Percentiles rank a stretch among this genome's conserved stretches.
Evolutionary conservation across 2,797 vertebrate species (phyloP).

Genomic region (Acrossocheilus fasciatus): DNA sequence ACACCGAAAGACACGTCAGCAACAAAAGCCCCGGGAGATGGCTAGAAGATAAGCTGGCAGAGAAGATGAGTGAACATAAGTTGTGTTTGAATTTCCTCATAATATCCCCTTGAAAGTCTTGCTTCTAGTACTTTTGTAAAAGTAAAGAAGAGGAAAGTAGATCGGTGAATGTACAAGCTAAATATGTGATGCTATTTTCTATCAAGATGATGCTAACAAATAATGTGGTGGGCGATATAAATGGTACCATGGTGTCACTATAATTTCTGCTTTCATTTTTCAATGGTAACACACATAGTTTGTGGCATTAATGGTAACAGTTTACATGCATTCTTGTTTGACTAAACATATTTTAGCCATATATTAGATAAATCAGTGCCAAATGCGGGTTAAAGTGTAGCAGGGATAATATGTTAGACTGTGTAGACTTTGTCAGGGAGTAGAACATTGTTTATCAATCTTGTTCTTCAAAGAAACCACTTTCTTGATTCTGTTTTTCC

Average conservation of each 20-base stretch:
- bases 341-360: background rate
- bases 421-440: background rate
- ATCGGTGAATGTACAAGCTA: background rate
- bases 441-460: background rate
- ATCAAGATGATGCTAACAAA: slow-evolving; percentile 3
- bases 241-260: slow-evolving; percentile 36
- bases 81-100: slow-evolving; percentile 2
- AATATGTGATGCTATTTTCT: background rate
- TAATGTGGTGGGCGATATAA: background rate
- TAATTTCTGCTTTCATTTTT: slow-evolving; percentile 21
- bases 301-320: slow-evolving; percentile 8
- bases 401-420: background rate
- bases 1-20: fast-evolving
- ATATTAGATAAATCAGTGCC: background rate
- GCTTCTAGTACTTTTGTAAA: background rate
- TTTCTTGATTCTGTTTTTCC: background rate
- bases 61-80: background rate
- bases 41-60: background rate
- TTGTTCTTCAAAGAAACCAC: background rate
- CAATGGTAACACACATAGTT: slow-evolving; percentile 2
- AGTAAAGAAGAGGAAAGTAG: background rate
- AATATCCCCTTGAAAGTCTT: background rate
- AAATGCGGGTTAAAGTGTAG: background rate
- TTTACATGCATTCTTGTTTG: slow-evolving; percentile 13
- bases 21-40: no score